A percentile compares a stretch with the other conserved stretches of the same genome.
These are phyloP conservation scores for Mus spretus DNA, from an alignment of 2,797 vertebrate species.

Conservation along the genomic window DNA sequence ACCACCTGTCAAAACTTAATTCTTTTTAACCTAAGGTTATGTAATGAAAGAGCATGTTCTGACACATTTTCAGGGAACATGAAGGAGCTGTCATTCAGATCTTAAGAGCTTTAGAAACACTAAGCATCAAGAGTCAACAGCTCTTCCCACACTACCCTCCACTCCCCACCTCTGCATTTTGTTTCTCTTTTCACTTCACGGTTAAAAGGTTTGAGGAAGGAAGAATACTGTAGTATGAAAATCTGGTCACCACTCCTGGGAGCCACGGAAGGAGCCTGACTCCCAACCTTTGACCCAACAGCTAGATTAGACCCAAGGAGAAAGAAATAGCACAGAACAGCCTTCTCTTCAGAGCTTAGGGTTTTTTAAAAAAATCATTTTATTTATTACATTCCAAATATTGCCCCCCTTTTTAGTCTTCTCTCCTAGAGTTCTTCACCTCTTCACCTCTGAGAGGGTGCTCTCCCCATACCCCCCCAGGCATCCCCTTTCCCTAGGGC, in stretches of 20 bases:
- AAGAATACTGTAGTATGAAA: neutral
- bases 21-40: neutral
- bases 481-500: neutral
- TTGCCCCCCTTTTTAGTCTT: neutral
- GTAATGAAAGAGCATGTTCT: neutral
- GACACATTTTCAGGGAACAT: slow-evolving; percentile 46
- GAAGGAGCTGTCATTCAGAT: slow-evolving; percentile 32
- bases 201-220: neutral
- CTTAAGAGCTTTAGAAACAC: slow-evolving; percentile 39
- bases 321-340: neutral
- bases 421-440: neutral
- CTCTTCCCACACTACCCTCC: neutral
- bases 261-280: neutral
- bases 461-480: no score
- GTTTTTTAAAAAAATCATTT: no score
- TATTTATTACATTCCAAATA: neutral
- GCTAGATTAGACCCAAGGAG: neutral
- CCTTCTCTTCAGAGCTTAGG: slow-evolving; percentile 3
- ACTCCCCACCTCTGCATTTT: neutral
- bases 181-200: neutral
- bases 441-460: no score
- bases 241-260: neutral
- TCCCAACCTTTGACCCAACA: neutral
- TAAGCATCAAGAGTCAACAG: slow-evolving; percentile 3
- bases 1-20: neutral